Evolutionary conservation across 2,113 vertebrate species (phyloP).

Genomic region (Channa argus): DNA sequence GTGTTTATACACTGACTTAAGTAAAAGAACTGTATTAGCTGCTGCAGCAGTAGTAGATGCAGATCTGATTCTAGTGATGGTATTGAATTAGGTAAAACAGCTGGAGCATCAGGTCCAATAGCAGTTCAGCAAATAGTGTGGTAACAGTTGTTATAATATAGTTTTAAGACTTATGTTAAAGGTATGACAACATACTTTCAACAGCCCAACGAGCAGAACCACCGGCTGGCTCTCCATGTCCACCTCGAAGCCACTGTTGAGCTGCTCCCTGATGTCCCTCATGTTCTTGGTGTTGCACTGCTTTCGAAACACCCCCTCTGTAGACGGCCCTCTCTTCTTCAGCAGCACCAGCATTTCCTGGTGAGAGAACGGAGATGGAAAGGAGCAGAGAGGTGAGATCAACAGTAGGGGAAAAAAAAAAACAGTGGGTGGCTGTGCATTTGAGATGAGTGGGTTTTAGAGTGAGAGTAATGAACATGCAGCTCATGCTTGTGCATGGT

Average conservation of each 20-base stretch:
- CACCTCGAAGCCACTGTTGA: conserved; percentile 85
- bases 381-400: neutral
- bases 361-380: neutral
- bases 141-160: neutral
- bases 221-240: conserved; percentile 85
- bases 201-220: conserved; percentile 88
- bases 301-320: conserved; percentile 94
- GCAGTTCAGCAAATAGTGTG: too few species aligned
- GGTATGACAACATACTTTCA: conserved; percentile 85
- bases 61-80: too few species aligned
- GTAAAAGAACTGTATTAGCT: too few species aligned
- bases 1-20: too few species aligned
- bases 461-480: neutral
- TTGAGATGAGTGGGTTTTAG: neutral
- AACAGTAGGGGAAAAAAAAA: neutral
- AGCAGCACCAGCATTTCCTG: conserved; percentile 90
- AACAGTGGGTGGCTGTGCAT: neutral
- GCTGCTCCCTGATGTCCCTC: conserved; percentile 88
- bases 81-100: too few species aligned
- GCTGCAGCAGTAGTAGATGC: too few species aligned
- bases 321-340: conserved; percentile 87
- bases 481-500: neutral
- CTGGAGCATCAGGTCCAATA: too few species aligned
- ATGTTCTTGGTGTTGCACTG: conserved; percentile 89
- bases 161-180: neutral